These are phyloP conservation scores for Bujurquina vittata DNA, from an alignment of 2,113 vertebrate genomes.

Conservation along the genomic window DNA sequence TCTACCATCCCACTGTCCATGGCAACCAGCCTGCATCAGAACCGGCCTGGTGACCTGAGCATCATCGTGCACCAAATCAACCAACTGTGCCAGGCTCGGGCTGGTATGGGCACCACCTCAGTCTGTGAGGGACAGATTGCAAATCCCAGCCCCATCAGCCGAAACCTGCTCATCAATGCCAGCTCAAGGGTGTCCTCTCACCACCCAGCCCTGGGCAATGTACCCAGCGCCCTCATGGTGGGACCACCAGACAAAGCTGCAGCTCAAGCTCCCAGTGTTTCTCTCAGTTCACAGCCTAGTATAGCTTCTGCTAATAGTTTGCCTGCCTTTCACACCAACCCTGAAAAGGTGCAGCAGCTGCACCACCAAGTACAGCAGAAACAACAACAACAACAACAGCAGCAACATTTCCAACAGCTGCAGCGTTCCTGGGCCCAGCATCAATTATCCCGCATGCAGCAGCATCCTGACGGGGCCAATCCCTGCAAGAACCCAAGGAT, in stretches of 20 bases:
- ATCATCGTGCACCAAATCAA: conserved; percentile 99
- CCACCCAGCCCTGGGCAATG: conserved; percentile 68
- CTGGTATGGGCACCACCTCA: conserved; percentile 93
- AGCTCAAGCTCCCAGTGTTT: conserved; percentile 80
- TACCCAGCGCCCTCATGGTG: conserved; percentile 87
- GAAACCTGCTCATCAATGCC: conserved; percentile 96
- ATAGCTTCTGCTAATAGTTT: conserved; percentile 82
- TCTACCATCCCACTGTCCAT: conserved; percentile 99
- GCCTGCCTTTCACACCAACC: conserved; percentile 85
- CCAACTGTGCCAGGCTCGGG: conserved; percentile 97
- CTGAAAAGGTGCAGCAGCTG: conserved; percentile 82
- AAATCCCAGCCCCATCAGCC: conserved; percentile 97
- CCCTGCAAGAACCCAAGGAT: conserved; percentile 86
- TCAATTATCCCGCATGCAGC: conserved; percentile 94
- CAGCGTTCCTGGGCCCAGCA: conserved; percentile 91
- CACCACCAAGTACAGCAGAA: conserved; percentile 82
- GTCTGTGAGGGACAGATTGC: conserved; percentile 99
- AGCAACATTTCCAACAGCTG: conserved; percentile 74
- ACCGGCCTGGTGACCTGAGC: conserved; percentile 91
- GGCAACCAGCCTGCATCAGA: conserved; percentile 94
- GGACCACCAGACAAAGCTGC: conserved; percentile 86
- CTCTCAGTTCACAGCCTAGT: conserved; percentile 77
- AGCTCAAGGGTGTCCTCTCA: conserved; percentile 96
- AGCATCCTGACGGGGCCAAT: conserved; percentile 86
- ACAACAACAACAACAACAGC: conserved; percentile 70